Conservation (phyloP, 1,140 invertebrate genomes). For the Dendrolimus punctatus region DNA sequence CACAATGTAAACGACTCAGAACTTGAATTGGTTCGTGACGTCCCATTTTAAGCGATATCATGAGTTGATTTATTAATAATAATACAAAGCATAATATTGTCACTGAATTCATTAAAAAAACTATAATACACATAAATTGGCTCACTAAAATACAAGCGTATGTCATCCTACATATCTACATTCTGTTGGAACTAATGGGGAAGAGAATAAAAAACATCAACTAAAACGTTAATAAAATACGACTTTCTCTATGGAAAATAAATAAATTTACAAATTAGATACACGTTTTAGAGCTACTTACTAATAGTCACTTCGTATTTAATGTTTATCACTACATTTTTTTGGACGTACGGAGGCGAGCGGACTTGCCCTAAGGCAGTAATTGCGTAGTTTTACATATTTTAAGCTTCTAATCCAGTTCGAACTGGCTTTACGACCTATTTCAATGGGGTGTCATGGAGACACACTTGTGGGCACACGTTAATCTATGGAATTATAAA, state of each 20-base stretch:
- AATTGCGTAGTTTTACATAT: constrained; percentile 17
- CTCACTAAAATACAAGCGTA: constrained; percentile 69
- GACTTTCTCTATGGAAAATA: constrained; percentile 70
- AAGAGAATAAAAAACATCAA: constrained; percentile 65
- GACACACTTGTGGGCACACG: constrained; percentile 6
- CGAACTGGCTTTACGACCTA: constrained; percentile 11
- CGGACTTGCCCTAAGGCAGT: constrained; percentile 15
- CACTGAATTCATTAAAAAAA: constrained; percentile 46
- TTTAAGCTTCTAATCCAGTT: constrained; percentile 9
- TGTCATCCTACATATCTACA: constrained; percentile 65
- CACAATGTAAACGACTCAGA: constrained; percentile 13
- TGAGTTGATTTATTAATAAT: no score
- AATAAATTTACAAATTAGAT: constrained; percentile 72
- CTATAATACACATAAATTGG: constrained; percentile 64
- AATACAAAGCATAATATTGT: constrained; percentile 42
- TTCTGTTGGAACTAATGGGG: constrained; percentile 59
- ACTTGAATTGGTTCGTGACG: no score
- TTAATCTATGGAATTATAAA: not conserved
- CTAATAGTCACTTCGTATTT: constrained; percentile 61
- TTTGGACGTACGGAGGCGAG: constrained; percentile 33
- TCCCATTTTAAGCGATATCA: no score
- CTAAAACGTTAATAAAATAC: constrained; percentile 72
- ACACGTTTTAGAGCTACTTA: constrained; percentile 62
- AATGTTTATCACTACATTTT: constrained; percentile 53
- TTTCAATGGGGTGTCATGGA: constrained; percentile 6